These are phyloP conservation scores for Petaurus breviceps DNA, from an alignment of 2,113 vertebrate species.

Conservation along the genomic window DNA sequence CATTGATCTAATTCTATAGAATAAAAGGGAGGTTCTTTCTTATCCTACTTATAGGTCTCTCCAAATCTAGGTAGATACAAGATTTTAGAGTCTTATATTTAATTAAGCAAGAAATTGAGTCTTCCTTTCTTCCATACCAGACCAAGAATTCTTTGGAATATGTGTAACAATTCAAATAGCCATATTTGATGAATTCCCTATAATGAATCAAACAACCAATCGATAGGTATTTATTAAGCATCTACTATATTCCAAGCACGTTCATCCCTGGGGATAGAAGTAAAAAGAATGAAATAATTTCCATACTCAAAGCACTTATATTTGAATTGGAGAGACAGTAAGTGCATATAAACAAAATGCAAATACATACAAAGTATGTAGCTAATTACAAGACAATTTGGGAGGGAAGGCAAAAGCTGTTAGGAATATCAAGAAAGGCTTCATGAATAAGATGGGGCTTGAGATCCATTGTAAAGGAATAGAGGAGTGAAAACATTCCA, in stretches of 20 bases:
- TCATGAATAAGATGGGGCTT: background rate
- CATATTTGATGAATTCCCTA: background rate
- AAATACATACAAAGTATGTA: background rate
- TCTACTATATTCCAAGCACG: background rate
- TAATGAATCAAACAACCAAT: background rate
- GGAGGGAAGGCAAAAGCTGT: background rate
- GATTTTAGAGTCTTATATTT: background rate
- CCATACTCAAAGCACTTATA: background rate
- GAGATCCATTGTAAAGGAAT: background rate
- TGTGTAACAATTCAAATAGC: background rate
- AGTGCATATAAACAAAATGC: background rate
- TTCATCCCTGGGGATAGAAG: background rate
- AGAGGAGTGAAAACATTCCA: background rate
- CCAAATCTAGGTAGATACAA: background rate
- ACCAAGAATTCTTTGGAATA: background rate
- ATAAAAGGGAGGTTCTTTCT: background rate
- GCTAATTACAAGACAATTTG: background rate
- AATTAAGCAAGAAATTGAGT: background rate
- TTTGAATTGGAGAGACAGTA: background rate
- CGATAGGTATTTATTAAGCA: background rate
- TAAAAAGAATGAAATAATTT: background rate
- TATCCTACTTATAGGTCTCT: background rate
- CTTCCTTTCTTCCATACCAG: background rate
- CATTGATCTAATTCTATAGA: background rate
- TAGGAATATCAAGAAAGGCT: background rate